Conservation (phyloP, 2,888 invertebrate genomes). For the Nezara viridula region DNA sequence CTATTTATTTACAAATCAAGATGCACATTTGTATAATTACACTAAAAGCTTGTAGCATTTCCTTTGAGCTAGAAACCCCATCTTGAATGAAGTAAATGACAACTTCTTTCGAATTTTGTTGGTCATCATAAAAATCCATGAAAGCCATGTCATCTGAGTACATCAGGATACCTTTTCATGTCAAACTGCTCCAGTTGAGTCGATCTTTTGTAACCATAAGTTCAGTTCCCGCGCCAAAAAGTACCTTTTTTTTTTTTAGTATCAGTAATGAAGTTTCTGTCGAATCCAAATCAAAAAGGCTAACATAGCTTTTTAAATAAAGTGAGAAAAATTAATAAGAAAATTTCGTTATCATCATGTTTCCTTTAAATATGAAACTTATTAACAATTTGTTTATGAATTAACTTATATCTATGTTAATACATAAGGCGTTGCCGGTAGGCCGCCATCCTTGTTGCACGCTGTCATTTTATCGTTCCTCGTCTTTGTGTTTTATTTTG, state of each 20-base stretch:
- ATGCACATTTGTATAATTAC: slow-evolving; percentile 43
- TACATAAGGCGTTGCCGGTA: slow-evolving; percentile 8
- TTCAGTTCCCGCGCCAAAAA: not conserved
- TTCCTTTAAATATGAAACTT: not conserved
- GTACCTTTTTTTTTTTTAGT: not conserved
- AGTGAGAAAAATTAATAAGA: not conserved
- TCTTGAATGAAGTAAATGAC: slow-evolving; percentile 62
- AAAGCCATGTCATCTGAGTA: not conserved
- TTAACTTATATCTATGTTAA: not conserved
- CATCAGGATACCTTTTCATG: not conserved
- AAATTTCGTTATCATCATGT: not conserved
- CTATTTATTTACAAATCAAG: not conserved
- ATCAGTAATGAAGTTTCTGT: not conserved
- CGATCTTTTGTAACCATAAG: not conserved
- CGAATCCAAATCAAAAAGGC: not conserved
- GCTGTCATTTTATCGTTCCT: slow-evolving; percentile 40
- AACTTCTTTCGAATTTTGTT: slow-evolving; percentile 2
- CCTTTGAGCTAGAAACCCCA: slow-evolving; percentile 57
- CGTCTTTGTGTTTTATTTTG: slow-evolving; percentile 42
- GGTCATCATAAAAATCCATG: not conserved
- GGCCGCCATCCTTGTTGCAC: slow-evolving; percentile 55
- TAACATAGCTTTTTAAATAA: not conserved
- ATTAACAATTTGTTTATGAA: not conserved
- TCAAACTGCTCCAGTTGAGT: not conserved
- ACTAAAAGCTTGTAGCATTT: slow-evolving; percentile 61